These are phyloP conservation scores for Ammospiza nelsoni DNA, from an alignment of 2,113 vertebrate genomes.

Conservation along the genomic window DNA sequence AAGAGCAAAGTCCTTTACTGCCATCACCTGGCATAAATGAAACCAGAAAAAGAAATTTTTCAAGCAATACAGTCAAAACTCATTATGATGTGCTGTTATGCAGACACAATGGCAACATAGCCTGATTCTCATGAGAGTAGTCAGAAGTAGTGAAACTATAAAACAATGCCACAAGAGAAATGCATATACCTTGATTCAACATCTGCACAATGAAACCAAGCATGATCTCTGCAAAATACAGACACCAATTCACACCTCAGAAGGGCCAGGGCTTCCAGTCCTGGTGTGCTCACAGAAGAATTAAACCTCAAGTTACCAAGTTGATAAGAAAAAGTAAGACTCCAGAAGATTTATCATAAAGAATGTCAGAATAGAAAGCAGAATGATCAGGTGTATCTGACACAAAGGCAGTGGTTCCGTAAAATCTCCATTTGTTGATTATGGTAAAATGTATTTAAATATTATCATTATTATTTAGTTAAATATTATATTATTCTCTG, in stretches of 20 bases:
- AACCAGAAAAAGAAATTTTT: conserved; percentile 11
- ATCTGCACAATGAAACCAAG: neutral
- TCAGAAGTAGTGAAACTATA: neutral
- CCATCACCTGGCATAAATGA: conserved; percentile 71
- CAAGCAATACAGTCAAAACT: neutral
- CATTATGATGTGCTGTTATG: neutral
- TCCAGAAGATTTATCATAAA: neutral
- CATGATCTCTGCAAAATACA: neutral
- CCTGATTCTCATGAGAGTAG: neutral
- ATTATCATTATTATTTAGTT: neutral
- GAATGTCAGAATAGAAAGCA: neutral
- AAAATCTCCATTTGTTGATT: neutral
- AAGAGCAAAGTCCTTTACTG: conserved; percentile 72
- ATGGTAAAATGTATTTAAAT: neutral
- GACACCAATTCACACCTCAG: neutral
- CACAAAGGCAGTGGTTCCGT: neutral
- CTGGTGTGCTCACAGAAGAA: neutral
- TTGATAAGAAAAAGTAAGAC: neutral
- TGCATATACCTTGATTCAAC: neutral
- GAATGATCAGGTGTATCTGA: neutral
- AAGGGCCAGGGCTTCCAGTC: neutral
- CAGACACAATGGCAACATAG: neutral
- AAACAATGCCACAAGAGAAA: neutral
- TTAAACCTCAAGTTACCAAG: neutral
- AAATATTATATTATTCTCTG: neutral